A percentile compares a stretch with the other conserved stretches of the same genome.
Conservation (phyloP, 1,140 invertebrate genomes). For the Chironomus tepperi region DNA sequence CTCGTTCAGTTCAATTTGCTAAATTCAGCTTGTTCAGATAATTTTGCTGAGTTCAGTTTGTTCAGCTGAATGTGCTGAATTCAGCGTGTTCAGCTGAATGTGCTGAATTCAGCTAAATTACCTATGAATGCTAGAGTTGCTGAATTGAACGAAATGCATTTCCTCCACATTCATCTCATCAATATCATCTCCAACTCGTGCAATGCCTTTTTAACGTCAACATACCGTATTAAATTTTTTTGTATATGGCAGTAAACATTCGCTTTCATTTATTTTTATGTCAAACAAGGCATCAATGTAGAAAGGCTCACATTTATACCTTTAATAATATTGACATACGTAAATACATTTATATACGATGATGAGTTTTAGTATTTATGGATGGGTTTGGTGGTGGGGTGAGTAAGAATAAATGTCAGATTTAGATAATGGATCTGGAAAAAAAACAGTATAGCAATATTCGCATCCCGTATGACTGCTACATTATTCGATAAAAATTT, state of each 20-base stretch:
- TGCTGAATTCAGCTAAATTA: no score
- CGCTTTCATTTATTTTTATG: background rate
- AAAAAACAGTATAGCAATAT: background rate
- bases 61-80: no score
- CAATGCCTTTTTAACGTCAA: no score
- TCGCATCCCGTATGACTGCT: background rate
- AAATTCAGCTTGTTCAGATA: no score
- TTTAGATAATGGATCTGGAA: background rate
- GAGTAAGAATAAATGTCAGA: background rate
- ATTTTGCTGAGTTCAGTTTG: no score
- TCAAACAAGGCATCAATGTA: no score
- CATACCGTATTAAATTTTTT: background rate
- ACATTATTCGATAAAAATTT: background rate
- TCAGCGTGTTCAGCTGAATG: no score
- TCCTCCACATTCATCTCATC: no score
- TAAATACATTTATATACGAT: background rate
- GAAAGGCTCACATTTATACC: background rate
- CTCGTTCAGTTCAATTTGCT: no score
- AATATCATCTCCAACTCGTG: no score
- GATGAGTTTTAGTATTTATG: background rate
- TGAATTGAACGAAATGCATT: no score
- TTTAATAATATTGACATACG: constrained; percentile 15
- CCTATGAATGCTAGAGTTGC: no score
- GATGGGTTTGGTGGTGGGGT: background rate
- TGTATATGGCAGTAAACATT: background rate